Conservation (phyloP, 2,113 vertebrate species). For the Malurus melanocephalus region DNA sequence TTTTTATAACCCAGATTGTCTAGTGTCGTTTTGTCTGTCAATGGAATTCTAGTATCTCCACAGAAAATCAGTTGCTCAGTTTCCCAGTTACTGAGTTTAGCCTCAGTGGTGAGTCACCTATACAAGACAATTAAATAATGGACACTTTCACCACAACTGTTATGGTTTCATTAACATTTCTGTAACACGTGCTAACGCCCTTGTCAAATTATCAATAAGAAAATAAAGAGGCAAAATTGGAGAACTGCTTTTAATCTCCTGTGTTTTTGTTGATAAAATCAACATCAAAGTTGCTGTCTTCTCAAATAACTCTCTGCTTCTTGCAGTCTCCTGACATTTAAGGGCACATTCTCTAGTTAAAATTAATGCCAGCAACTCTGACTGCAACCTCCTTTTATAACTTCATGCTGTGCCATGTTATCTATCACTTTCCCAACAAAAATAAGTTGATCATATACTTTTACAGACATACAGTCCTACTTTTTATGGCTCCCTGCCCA, state of each 20-base stretch:
- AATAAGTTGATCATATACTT: slow-evolving; percentile 48
- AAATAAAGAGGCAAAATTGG: neutral
- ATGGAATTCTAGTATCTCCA: neutral
- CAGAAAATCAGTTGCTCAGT: neutral
- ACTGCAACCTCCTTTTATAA: slow-evolving; percentile 58
- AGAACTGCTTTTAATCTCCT: slow-evolving; percentile 4
- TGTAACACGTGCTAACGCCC: neutral
- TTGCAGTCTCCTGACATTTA: slow-evolving; percentile 56
- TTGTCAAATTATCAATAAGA: neutral
- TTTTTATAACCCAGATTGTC: neutral
- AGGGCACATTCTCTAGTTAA: slow-evolving; percentile 49
- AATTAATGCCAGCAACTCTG: slow-evolving; percentile 54
- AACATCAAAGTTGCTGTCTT: slow-evolving; percentile 51
- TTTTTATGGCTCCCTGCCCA: neutral
- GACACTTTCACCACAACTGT: neutral
- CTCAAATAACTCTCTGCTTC: slow-evolving; percentile 48
- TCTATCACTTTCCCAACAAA: slow-evolving; percentile 36
- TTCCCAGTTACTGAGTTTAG: neutral
- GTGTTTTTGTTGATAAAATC: slow-evolving; percentile 40
- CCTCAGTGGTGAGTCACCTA: neutral
- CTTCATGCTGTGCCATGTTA: slow-evolving; percentile 23
- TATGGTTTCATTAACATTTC: neutral
- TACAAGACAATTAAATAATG: neutral
- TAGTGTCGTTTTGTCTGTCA: neutral
- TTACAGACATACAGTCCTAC: neutral